Evolutionary conservation across 1,140 invertebrate genomes (phyloP).

Genomic region (Amyelois transitella): DNA sequence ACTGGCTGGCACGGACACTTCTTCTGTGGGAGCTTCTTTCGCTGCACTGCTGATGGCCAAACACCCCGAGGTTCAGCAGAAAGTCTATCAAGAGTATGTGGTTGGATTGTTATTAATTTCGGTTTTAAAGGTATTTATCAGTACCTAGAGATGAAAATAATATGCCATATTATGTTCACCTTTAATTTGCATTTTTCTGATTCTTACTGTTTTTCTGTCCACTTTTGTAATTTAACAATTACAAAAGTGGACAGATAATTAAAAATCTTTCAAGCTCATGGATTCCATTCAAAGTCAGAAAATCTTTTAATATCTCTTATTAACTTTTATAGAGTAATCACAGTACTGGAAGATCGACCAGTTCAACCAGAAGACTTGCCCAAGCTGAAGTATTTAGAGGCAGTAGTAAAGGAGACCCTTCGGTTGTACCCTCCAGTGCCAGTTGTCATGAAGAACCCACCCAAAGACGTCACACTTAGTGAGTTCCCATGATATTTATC

Average conservation of each 20-base stretch:
- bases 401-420: slow-evolving; percentile 78
- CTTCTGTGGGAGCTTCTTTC: slow-evolving; percentile 19
- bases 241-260: no score
- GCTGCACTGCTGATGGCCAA: slow-evolving; percentile 17
- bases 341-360: slow-evolving; percentile 23
- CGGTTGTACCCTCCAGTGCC: slow-evolving; percentile 78
- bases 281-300: no score
- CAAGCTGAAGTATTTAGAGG: slow-evolving; percentile 77
- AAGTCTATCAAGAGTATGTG: slow-evolving; percentile 25
- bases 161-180: no score
- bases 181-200: no score
- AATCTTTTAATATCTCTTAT: no score
- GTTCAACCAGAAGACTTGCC: slow-evolving; percentile 70
- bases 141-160: no score
- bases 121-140: no score
- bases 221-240: no score
- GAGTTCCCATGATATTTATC: no score
- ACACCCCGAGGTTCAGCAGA: slow-evolving; percentile 19
- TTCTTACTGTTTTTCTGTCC: no score
- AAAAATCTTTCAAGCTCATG: no score
- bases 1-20: slow-evolving; percentile 30
- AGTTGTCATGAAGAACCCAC: slow-evolving; percentile 71
- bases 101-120: neutral
- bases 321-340: slow-evolving; percentile 20
- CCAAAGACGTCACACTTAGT: no score